phyloP scores from a whole-genome alignment of 2,888 invertebrate genomes.

The Meandrusa payeni region DNA sequence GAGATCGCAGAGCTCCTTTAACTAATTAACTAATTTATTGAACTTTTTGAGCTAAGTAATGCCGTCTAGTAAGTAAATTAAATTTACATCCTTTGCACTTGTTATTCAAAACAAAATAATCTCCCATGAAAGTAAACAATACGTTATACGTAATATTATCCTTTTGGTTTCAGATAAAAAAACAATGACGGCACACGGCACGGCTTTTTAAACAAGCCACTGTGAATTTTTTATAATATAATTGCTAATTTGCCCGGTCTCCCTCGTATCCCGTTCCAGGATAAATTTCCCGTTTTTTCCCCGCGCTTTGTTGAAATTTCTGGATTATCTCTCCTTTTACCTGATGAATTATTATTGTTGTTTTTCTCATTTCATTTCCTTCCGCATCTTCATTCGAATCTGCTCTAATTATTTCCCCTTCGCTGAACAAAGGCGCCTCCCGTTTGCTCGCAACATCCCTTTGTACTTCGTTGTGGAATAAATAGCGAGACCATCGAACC shows the following conservation, averaged over 20 bases:
- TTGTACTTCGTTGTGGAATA: conserved; percentile 12
- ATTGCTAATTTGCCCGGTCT: conserved; percentile 72
- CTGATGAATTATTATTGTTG: conserved; percentile 67
- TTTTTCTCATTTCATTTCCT: conserved; percentile 50
- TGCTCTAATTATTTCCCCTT: conserved; percentile 73
- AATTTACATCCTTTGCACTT: no score
- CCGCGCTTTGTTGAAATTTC: conserved; percentile 56
- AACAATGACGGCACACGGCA: conserved; percentile 51
- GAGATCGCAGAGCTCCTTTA: no score
- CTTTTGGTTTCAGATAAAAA: conserved; percentile 40
- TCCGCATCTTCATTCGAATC: conserved; percentile 51
- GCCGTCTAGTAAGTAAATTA: no score
- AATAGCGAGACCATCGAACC: conserved; percentile 5
- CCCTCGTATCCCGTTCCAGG: conserved; percentile 42
- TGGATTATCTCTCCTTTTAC: conserved; percentile 63
- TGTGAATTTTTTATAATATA: conserved; percentile 67
- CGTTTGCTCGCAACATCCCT: conserved; percentile 21
- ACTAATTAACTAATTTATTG: no score
- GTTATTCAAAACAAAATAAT: conserved; percentile 8
- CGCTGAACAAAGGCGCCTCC: conserved; percentile 59
- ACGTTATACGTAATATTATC: conserved; percentile 20
- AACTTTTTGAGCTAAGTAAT: no score
- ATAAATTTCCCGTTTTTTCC: conserved; percentile 42
- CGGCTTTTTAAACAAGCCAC: conserved; percentile 54
- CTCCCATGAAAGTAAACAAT: conserved; percentile 23